Evolutionary conservation across 2,797 vertebrate species (phyloP), one percentile per base, ranked within the genome.

Genomic region (Oreochromis grahami): DNA sequence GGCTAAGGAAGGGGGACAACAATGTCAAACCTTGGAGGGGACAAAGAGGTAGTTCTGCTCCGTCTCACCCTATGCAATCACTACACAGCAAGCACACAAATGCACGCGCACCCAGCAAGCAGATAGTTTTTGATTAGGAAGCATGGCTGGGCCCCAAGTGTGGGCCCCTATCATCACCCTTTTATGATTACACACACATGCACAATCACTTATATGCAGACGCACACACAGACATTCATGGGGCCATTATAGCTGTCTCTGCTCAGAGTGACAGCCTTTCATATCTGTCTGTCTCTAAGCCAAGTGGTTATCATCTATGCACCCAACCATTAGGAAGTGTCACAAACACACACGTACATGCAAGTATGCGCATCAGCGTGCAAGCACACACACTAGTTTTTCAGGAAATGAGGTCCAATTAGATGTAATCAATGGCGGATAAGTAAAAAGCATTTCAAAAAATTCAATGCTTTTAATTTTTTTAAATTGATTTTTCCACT

Each of bases 381-480:
- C 82, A 0, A 29, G 76, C 36, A 81, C 58, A 58, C 83, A n/a
- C 77, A 52, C 70, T 52, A 58, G 92, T 87, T 87, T 89, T 91
- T 85, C 89, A 94, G 93, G 93, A 96, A 96, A 96, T 96, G 93
- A 93, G 88, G 88, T 89, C 92, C 95, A 96, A 96, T 97, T 96
- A 96, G 95, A 96, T 90, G 84, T 94, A 94, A 96, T 96, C 95
- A 94, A 96, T 95, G 94, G 93, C 79, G 77, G 94, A 94, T 95
- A 95, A 96, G 94, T 96, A 96, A 96, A 96, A 95, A 95, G 94
- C 94, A 93, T 96, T 93, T 92, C 58, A 81, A 90, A 89, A 91
- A 88, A 90, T 87, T 92, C 90, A 91, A 92, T 94, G 93, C 91
- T 93, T 95, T 95, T 91, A 91, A 92, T 92, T 93, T 94, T 94